These are phyloP conservation scores for Plutella xylostella DNA, from an alignment of 2,888 invertebrate genomes.

Conservation along the genomic window DNA sequence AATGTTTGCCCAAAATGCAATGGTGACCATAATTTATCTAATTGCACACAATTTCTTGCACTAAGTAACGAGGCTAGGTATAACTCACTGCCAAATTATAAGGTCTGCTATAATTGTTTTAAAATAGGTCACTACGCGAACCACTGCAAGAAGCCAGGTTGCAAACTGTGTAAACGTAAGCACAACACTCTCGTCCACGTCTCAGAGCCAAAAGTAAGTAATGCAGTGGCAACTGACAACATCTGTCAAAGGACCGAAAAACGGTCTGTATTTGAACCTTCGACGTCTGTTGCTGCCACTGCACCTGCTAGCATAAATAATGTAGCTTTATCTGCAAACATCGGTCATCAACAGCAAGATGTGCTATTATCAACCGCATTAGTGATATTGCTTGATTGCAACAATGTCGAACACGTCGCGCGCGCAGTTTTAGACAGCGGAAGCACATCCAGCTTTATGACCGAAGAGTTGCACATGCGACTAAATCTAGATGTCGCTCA, in stretches of 20 bases:
- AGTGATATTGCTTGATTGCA: neutral
- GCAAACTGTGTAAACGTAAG: conserved; percentile 8
- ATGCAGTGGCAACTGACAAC: no score
- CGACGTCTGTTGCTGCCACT: neutral
- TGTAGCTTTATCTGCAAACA: no score
- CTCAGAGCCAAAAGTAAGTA: no score
- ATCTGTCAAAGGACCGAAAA: neutral
- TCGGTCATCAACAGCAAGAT: neutral
- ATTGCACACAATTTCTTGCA: neutral
- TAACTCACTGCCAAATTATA: conserved; percentile 5
- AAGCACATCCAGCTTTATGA: no score
- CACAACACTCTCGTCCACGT: conserved; percentile 1
- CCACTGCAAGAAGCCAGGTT: conserved; percentile 7
- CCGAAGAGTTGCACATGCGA: no score
- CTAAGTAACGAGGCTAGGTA: no score
- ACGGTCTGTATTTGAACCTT: no score
- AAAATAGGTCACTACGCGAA: conserved; percentile 7
- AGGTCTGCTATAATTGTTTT: conserved; percentile 10
- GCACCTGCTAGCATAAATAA: neutral
- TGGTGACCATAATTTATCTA: neutral
- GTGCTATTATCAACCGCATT: conserved; percentile 1
- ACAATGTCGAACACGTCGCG: neutral
- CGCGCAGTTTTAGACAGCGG: no score
- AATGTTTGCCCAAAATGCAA: neutral
- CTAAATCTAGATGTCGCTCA: no score